Evolutionary conservation across 2,113 vertebrate genomes (phyloP).

Genomic region (Toxotes jaculatrix): DNA sequence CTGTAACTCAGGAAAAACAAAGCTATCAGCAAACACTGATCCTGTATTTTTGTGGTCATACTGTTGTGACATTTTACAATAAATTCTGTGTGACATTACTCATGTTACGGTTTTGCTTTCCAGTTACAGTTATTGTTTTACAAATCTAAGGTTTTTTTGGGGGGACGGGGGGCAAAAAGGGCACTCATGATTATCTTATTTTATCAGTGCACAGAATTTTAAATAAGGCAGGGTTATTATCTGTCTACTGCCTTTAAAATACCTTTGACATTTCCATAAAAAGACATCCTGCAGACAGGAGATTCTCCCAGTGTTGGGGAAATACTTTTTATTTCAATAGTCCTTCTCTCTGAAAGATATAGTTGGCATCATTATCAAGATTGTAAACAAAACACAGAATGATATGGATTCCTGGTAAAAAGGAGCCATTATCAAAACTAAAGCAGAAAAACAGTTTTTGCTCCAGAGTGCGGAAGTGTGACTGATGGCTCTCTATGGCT

Average conservation of each 20-base stretch:
- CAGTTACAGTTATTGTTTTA: background rate
- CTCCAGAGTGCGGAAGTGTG: conserved; percentile 5
- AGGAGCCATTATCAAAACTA: conserved; percentile 69
- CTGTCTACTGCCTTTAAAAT: background rate
- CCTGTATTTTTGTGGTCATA: conserved; percentile 25
- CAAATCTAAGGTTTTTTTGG: too few species aligned
- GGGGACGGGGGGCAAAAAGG: background rate
- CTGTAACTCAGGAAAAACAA: conserved; percentile 52
- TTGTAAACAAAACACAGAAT: conserved; percentile 58
- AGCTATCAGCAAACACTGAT: conserved; percentile 18
- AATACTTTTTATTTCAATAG: conserved; percentile 63
- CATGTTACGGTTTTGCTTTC: background rate
- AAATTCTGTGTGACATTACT: conserved; percentile 19
- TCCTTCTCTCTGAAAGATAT: conserved; percentile 28
- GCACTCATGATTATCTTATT: background rate
- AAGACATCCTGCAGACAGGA: conserved; percentile 5
- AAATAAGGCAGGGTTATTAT: background rate
- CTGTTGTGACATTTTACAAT: conserved; percentile 32
- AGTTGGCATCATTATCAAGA: conserved; percentile 51
- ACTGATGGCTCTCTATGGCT: conserved; percentile 2
- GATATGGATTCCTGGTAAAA: conserved; percentile 59
- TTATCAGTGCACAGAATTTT: background rate
- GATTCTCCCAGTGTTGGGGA: background rate
- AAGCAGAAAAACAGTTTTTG: conserved; percentile 38
- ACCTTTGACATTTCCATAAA: background rate